These are phyloP conservation scores for Harpalus rubripes DNA, from an alignment of 2,888 invertebrate genomes.

Conservation along the genomic window DNA sequence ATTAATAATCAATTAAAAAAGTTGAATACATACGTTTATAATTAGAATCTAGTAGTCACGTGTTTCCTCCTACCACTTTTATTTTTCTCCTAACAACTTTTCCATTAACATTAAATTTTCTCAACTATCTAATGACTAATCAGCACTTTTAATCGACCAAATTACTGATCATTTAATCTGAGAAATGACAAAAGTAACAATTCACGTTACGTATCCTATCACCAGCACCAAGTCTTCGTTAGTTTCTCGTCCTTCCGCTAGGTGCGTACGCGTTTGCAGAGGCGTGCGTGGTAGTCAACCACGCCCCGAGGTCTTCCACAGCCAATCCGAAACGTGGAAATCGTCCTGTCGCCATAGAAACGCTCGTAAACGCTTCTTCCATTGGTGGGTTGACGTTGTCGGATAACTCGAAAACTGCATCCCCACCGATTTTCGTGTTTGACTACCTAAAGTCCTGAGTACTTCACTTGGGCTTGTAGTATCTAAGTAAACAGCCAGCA, in stretches of 20 bases:
- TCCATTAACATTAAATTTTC: background rate
- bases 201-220: slow-evolving; percentile 39
- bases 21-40: slow-evolving; percentile 40
- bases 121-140: slow-evolving; percentile 3
- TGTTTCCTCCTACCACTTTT: slow-evolving; percentile 20
- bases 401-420: slow-evolving; percentile 33
- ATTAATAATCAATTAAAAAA: slow-evolving; percentile 42
- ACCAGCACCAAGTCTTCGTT: slow-evolving; percentile 49
- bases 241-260: slow-evolving; percentile 50
- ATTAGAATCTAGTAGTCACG: slow-evolving; percentile 18
- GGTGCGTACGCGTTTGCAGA: slow-evolving; percentile 41
- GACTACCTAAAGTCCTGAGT: slow-evolving; percentile 78
- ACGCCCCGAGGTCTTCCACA: slow-evolving; percentile 53
- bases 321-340: slow-evolving; percentile 71
- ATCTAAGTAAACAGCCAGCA: slow-evolving; percentile 79
- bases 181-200: slow-evolving; percentile 43
- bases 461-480: slow-evolving; percentile 78
- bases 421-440: slow-evolving; percentile 71
- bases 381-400: slow-evolving; percentile 42
- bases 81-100: slow-evolving; percentile 15
- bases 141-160: slow-evolving; percentile 44
- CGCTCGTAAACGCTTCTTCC: slow-evolving; percentile 62
- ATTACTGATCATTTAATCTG: slow-evolving; percentile 43
- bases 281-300: slow-evolving; percentile 24
- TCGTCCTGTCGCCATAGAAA: slow-evolving; percentile 72